Percentiles rank a stretch among this genome's conserved stretches.
Conservation (phyloP, 2,888 invertebrate species). For the Eremobia ochroleuca region DNA sequence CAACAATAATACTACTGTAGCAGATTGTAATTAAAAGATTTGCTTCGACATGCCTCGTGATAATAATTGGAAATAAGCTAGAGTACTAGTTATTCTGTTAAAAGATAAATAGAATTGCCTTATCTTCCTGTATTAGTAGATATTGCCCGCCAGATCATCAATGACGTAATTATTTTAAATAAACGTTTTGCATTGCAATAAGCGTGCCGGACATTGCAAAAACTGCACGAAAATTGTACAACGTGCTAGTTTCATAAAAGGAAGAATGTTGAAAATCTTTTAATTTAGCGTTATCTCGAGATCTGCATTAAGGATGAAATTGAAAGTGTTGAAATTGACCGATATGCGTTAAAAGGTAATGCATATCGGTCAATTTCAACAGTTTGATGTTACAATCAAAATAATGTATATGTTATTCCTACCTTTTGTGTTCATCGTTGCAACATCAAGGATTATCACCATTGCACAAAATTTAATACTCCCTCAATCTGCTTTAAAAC, state of each 20-base stretch:
- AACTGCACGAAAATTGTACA: not conserved
- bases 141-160: not conserved
- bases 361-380: not conserved
- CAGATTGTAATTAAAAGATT: constrained; percentile 13
- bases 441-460: not conserved
- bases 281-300: not conserved
- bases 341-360: too few species aligned
- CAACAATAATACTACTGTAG: too few species aligned
- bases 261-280: not conserved
- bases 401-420: not conserved
- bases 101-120: not conserved
- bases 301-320: not conserved
- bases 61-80: constrained; percentile 7
- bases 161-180: not conserved
- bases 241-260: constrained; percentile 1
- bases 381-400: not conserved
- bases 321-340: too few species aligned
- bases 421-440: not conserved
- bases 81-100: not conserved
- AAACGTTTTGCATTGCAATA: not conserved
- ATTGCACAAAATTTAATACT: not conserved
- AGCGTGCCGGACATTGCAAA: constrained; percentile 1
- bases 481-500: not conserved
- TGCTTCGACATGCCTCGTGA: not conserved
- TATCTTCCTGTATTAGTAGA: not conserved